Conservation (phyloP, 2,113 vertebrate species). For the Ceyx margarethae region DNA sequence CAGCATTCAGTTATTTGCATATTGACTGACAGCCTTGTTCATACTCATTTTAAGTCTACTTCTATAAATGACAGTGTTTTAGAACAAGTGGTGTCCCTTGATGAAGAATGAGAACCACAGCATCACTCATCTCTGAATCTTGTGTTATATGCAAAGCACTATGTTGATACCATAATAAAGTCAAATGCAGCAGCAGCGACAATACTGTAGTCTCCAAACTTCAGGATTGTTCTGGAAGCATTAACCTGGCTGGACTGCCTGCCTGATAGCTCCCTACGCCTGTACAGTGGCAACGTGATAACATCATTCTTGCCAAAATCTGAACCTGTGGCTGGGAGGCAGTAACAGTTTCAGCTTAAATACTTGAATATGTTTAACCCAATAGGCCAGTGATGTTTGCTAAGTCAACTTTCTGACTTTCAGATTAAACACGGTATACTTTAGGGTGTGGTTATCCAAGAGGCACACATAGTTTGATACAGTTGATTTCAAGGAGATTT, state of each 20-base stretch:
- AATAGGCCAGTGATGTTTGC: background rate
- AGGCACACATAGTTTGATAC: background rate
- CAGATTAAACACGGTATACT: background rate
- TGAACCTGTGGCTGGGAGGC: background rate
- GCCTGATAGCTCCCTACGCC: background rate
- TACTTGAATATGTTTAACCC: background rate
- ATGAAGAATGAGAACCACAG: background rate
- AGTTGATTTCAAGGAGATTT: background rate
- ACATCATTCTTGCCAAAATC: background rate
- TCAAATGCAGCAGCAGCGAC: slow-evolving; percentile 19
- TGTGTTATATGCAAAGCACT: background rate
- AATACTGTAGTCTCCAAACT: slow-evolving; percentile 4
- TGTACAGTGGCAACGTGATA: background rate
- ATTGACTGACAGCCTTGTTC: slow-evolving; percentile 35
- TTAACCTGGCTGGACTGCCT: background rate
- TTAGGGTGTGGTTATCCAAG: background rate
- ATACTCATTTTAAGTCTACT: slow-evolving; percentile 13
- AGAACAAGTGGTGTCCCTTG: slow-evolving; percentile 37
- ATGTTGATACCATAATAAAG: background rate
- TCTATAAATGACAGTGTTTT: slow-evolving; percentile 37
- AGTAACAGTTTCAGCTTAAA: background rate
- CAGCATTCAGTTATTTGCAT: slow-evolving; percentile 24
- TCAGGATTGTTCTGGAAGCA: slow-evolving; percentile 1
- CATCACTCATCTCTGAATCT: background rate
- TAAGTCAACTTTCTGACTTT: background rate